phyloP scores from a whole-genome alignment of 2,113 vertebrate species.

The Chaetura pelagica region DNA sequence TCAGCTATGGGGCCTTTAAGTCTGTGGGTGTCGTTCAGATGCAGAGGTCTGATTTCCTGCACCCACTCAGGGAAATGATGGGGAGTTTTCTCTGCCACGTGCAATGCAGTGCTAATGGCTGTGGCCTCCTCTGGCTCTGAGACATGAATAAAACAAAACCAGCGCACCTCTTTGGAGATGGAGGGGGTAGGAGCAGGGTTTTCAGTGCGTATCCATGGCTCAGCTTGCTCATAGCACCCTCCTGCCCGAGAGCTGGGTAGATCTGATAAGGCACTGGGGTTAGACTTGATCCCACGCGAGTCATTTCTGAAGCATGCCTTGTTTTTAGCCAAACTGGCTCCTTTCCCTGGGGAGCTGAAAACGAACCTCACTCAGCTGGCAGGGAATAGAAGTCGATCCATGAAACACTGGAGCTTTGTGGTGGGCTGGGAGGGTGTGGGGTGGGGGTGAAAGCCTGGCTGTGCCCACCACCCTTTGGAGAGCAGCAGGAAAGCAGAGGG shows the following conservation, averaged over 20 bases:
- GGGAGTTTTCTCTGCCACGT: neutral
- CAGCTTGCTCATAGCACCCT: neutral
- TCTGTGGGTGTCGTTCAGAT: neutral
- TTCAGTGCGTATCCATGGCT: neutral
- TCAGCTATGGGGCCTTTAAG: neutral
- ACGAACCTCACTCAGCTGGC: neutral
- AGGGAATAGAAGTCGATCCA: neutral
- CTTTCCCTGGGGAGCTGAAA: neutral
- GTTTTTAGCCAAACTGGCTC: neutral
- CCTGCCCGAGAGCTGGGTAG: neutral
- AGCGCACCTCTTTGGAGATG: neutral
- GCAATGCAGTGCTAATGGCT: neutral
- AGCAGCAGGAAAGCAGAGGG: neutral
- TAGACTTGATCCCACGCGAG: neutral
- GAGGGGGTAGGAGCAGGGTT: neutral
- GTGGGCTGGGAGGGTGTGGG: fast-evolving
- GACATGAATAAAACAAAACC: constrained; percentile 42
- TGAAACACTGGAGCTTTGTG: fast-evolving
- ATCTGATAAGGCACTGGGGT: neutral
- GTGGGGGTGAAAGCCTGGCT: neutral
- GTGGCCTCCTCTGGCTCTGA: constrained; percentile 7
- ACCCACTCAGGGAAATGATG: neutral
- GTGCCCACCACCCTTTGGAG: neutral
- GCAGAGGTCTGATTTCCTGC: neutral
- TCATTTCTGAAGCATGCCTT: neutral